Evolutionary conservation across 2,797 vertebrate species (phyloP), one percentile per base, ranked within the genome.

Genomic region (Muscicapa striata): DNA sequence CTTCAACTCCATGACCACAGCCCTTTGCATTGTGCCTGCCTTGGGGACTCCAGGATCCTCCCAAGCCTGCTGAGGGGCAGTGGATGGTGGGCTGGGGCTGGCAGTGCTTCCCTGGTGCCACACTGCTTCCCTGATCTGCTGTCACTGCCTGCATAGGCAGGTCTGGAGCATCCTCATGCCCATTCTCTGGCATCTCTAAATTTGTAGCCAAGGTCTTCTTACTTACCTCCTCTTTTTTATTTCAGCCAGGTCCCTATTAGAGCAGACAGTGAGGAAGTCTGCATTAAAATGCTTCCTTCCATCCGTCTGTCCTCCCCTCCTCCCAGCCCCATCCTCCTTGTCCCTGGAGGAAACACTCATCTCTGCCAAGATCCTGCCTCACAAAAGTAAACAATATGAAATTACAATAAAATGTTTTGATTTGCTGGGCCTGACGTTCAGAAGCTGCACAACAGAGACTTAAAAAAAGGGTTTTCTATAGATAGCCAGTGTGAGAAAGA

Each of bases 371-470:
- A 96, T 94, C 90, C 93, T 95, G 94, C 94, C 92, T 95, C 0
- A 0, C 92, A 82, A 96, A 95, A 95, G 91, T 96, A 97, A 96
- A 96, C 96, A 96, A 82, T 59, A 41, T 48, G 82, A 92, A 94
- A 93, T 93, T 92, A 94, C 85, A 96, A 96, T 97, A 96, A 94
- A 92, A 94, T 95, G 68, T 95, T 94, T 94, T 96, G 95, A 84
- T 83, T 84, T 95, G 67, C 79, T 86, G 87, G 86, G 84, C 94
- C 82, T 94, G 75, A 90, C 84, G 51, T 93, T 59, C 86, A 88
- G 94, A 80, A 88, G 89, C 70, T 79, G 80, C 85, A 67, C 66
- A 81, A 75, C 78, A 79, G 67, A 81, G 69, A 78, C 51, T 40
- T 76, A 90, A 61, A 84, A 55, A 94, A 93, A 54, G 75, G 49